These are phyloP conservation scores for Shinisaurus crocodilurus DNA, from an alignment of 2,113 vertebrate genomes.

Conservation along the genomic window DNA sequence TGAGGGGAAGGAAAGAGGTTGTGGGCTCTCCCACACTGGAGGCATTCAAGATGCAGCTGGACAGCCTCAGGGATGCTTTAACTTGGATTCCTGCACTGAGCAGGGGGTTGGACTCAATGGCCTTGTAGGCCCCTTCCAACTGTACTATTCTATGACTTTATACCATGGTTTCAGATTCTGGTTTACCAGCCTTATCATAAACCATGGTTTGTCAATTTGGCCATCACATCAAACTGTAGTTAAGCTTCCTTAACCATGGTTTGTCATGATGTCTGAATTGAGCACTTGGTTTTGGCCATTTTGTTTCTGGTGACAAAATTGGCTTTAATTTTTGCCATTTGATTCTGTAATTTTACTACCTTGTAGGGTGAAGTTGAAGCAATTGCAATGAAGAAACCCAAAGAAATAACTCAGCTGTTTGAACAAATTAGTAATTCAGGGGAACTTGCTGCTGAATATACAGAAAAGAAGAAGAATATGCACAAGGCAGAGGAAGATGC, in stretches of 20 bases:
- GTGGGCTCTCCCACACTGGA: too few relatives aligned
- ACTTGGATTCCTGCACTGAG: too few relatives aligned
- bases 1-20: too few relatives aligned
- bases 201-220: background rate
- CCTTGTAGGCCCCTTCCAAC: too few relatives aligned
- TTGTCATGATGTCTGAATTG: background rate
- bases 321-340: background rate
- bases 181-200: background rate
- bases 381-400: constrained; percentile 91
- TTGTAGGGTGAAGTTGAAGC: constrained; percentile 91
- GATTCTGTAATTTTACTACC: background rate
- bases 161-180: too few relatives aligned
- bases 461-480: constrained; percentile 82
- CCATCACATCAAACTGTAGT: background rate
- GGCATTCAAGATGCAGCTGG: too few relatives aligned
- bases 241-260: background rate
- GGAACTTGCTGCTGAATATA: constrained; percentile 85
- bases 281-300: background rate
- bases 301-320: background rate
- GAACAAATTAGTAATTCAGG: constrained; percentile 89
- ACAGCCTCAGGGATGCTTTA: too few relatives aligned
- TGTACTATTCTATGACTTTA: too few relatives aligned
- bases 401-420: constrained; percentile 90
- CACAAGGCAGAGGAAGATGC: constrained; percentile 88
- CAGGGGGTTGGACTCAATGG: too few relatives aligned